Evolutionary conservation across 2,797 vertebrate genomes (phyloP).

Genomic region (Microhierax caerulescens): DNA sequence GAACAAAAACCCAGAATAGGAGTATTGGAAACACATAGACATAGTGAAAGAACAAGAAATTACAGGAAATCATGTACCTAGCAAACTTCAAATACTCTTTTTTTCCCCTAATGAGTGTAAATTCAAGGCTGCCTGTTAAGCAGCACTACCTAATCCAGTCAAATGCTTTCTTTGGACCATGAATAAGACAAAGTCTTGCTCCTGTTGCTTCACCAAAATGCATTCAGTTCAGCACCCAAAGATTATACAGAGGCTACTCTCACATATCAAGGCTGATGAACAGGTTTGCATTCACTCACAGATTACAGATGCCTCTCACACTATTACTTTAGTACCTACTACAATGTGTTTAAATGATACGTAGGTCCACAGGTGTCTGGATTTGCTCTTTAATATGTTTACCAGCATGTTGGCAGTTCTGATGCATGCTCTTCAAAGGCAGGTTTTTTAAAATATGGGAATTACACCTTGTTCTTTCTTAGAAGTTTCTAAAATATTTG

Average conservation of each 20-base stretch:
- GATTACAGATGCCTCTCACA: not conserved
- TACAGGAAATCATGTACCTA: not conserved
- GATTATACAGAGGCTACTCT: not conserved
- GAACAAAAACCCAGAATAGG: not conserved
- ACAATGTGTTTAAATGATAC: not conserved
- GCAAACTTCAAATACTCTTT: not conserved
- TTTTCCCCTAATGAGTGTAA: not conserved
- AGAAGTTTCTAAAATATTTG: not conserved
- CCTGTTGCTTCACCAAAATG: not conserved
- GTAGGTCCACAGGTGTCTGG: not conserved
- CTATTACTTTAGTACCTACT: not conserved
- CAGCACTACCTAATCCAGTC: not conserved
- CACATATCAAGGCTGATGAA: not conserved
- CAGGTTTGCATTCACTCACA: not conserved
- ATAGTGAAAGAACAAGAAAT: not conserved
- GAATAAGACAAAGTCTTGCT: not conserved
- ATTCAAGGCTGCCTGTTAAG: not conserved
- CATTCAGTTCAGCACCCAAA: not conserved
- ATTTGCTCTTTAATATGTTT: not conserved
- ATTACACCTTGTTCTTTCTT: not conserved
- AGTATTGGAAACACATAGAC: not conserved
- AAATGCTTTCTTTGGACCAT: not conserved
- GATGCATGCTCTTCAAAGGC: not conserved
- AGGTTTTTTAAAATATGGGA: not conserved
- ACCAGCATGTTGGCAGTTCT: not conserved